Conservation (phyloP, 1,140 invertebrate species). For the Nilaparvata lugens region DNA sequence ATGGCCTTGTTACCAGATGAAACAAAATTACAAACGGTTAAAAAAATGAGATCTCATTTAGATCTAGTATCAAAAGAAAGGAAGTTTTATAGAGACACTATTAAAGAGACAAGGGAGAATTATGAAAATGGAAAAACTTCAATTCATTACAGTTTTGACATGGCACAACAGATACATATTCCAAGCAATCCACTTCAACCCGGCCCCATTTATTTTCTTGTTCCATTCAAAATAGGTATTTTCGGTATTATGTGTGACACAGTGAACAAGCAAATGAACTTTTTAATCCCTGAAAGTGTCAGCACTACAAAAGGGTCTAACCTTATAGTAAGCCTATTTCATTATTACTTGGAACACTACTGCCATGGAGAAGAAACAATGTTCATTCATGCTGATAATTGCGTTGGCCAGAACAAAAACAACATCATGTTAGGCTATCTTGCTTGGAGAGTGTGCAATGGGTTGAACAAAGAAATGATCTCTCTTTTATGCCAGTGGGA, state of each 20-base stretch:
- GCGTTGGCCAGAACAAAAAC: slow-evolving; percentile 21
- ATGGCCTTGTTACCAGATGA: no score
- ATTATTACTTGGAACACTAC: slow-evolving; percentile 15
- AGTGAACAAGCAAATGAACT: slow-evolving; percentile 15
- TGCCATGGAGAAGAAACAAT: slow-evolving; percentile 7
- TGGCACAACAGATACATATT: slow-evolving; percentile 14
- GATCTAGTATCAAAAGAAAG: not conserved
- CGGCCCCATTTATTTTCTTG: slow-evolving; percentile 18
- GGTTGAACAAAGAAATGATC: slow-evolving; percentile 2
- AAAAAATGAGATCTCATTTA: slow-evolving; percentile 3
- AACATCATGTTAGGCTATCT: slow-evolving; percentile 9
- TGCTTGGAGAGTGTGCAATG: slow-evolving; percentile 5
- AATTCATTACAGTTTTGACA: slow-evolving; percentile 11
- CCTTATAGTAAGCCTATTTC: slow-evolving; percentile 14
- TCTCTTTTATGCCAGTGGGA: slow-evolving; percentile 12
- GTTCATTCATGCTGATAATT: slow-evolving; percentile 20
- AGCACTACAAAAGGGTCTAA: slow-evolving; percentile 14
- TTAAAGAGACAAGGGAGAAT: not conserved
- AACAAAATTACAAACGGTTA: not conserved
- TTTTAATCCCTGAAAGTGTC: slow-evolving; percentile 14
- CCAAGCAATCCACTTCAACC: slow-evolving; percentile 17
- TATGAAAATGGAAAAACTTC: no score
- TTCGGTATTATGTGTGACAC: slow-evolving; percentile 21
- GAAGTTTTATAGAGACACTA: not conserved
- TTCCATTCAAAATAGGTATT: slow-evolving; percentile 18